A percentile compares a stretch with the other conserved stretches of the same genome.
Evolutionary conservation across 2,797 vertebrate genomes (phyloP).

Genomic region (Enteromius trimaculatus): DNA sequence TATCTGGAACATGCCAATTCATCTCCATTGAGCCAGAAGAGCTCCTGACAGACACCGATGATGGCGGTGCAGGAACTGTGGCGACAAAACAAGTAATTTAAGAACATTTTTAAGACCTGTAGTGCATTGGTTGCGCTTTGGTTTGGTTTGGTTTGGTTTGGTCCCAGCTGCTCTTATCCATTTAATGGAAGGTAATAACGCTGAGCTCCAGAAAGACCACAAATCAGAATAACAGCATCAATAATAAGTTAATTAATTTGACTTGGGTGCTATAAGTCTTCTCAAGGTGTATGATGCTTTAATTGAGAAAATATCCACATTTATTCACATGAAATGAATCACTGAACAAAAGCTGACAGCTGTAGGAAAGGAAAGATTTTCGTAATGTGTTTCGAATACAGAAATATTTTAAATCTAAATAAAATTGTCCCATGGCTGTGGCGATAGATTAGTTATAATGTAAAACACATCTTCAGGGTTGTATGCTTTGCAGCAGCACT

Average conservation of each 20-base stretch:
- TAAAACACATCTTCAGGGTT: not conserved
- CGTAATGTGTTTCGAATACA: not conserved
- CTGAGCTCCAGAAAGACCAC: not conserved
- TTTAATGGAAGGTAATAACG: not conserved
- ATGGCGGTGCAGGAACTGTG: constrained; percentile 72
- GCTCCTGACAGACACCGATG: constrained; percentile 70
- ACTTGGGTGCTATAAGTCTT: not conserved
- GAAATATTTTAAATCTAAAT: not conserved
- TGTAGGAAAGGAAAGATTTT: not conserved
- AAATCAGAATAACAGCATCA: not conserved
- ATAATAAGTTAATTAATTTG: not conserved
- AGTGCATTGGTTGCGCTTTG: not conserved
- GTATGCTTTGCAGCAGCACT: constrained; percentile 31
- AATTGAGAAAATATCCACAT: not conserved
- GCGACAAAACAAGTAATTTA: not conserved
- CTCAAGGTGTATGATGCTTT: not conserved
- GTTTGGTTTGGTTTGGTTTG: too few relatives aligned
- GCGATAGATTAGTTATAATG: not conserved
- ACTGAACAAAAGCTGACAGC: not conserved
- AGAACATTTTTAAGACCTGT: not conserved
- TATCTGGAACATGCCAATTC: constrained; percentile 84
- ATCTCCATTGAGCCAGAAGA: constrained; percentile 84
- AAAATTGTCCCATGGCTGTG: not conserved
- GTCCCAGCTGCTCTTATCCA: not conserved
- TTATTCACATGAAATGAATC: not conserved